Percentiles rank a stretch among this genome's conserved stretches.
These are phyloP conservation scores for Ischnura elegans DNA, from an alignment of 2,888 invertebrate genomes.

Conservation along the genomic window DNA sequence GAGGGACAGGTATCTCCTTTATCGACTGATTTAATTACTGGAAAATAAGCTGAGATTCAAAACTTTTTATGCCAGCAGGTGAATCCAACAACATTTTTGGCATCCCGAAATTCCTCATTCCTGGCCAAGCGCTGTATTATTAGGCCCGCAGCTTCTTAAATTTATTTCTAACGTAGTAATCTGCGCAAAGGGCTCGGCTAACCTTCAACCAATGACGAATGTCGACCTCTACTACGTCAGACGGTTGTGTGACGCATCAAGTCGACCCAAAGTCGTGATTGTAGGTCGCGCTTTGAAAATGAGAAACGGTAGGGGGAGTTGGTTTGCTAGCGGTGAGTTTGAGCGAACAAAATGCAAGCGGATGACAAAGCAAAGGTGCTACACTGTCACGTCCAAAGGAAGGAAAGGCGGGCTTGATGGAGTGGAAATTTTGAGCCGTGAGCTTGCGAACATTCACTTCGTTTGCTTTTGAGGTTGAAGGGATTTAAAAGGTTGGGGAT, in stretches of 20 bases:
- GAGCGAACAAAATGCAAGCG: not conserved
- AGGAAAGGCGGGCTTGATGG: not conserved
- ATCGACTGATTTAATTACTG: too few species aligned
- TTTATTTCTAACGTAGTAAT: too few species aligned
- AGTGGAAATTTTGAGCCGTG: not conserved
- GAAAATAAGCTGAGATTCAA: too few species aligned
- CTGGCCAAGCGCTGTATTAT: too few species aligned
- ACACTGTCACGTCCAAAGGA: not conserved
- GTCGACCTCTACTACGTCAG: not conserved
- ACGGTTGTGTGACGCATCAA: not conserved
- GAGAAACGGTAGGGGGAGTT: not conserved
- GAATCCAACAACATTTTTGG: too few species aligned
- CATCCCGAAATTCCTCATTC: too few species aligned
- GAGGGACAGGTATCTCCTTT: too few species aligned
- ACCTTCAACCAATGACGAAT: not conserved
- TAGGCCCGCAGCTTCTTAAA: too few species aligned
- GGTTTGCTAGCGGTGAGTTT: not conserved
- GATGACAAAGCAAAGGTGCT: not conserved
- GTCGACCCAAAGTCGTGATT: not conserved
- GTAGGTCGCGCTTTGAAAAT: not conserved
- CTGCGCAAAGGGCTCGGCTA: too few species aligned
- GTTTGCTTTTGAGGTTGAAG: not conserved
- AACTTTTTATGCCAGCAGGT: too few species aligned
- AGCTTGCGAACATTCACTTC: not conserved
- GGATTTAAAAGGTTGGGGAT: not conserved